Percentiles rank a stretch among this genome's conserved stretches.
phyloP scores from a whole-genome alignment of 2,797 vertebrate species.

The Nannoperca australis region DNA sequence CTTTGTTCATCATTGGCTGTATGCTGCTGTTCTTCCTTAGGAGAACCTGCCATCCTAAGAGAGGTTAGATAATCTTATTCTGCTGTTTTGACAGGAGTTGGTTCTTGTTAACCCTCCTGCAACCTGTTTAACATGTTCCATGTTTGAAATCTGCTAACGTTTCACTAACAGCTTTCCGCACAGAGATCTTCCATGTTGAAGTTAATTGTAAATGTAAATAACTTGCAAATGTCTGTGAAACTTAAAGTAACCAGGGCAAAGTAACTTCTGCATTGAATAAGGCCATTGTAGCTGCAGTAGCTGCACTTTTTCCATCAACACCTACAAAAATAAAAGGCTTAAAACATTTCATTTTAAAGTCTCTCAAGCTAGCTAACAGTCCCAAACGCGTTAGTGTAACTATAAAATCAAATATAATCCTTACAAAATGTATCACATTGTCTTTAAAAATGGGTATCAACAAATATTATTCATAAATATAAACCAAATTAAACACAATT shows the following conservation, averaged over 20 bases:
- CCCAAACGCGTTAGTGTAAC: too few species aligned
- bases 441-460: too few species aligned
- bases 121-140: neutral
- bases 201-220: constrained; percentile 45
- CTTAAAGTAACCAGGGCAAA: constrained; percentile 21
- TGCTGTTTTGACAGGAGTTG: neutral
- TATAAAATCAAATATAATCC: too few species aligned
- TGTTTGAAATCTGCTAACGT: constrained; percentile 11
- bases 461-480: too few species aligned
- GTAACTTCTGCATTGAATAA: constrained; percentile 19
- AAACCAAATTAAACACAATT: too few species aligned
- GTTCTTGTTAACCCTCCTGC: neutral
- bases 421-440: too few species aligned
- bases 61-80: constrained; percentile 81
- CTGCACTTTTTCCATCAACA: too few species aligned
- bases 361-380: too few species aligned
- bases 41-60: constrained; percentile 90
- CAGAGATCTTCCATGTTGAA: neutral
- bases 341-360: too few species aligned
- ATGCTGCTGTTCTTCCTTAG: constrained; percentile 90
- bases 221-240: constrained; percentile 58
- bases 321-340: too few species aligned
- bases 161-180: too few species aligned
- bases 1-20: constrained; percentile 89
- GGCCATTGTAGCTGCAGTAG: too few species aligned